Evolutionary conservation across 2,797 vertebrate species (phyloP), one percentile per base, ranked within the genome.

Genomic region (Galagoides demidoff): DNA sequence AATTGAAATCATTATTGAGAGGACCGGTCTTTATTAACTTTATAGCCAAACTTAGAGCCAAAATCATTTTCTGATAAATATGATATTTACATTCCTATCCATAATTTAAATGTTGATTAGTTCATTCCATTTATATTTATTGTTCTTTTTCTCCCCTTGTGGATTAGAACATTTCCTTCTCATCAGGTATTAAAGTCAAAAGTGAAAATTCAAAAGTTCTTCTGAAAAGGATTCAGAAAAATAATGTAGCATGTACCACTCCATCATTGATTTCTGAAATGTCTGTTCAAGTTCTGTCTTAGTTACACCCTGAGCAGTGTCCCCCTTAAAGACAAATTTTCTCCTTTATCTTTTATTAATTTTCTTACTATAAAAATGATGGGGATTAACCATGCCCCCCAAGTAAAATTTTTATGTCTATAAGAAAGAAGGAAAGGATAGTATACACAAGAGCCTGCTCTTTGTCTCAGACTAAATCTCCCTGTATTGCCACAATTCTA

Each of bases 71-170:
- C 70, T 78, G 45, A 34, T n/a, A 73, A 43, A 86, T 91, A 16
- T n/a, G 34, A 84, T 89, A 88, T 7, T 82, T 45, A 20, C 55
- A 82, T 91, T 86, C 43, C 34, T 76, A 76, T 12, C 34, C 34
- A 34, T 94, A 83, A 70, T 89, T 89, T 87, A 93, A 93, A 89
- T 76, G 91, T 92, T 86, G 61, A 91, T 94, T 92, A 89, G 23
- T 34, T 81, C 43, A 79, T 79, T 17, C 29, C 27, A 93, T 92
- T 89, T 68, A 37, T 74, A 74, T 90, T 81, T 71, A 34, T 63
- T 92, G 20, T 95, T 94, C 11, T 17, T 78, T 92, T 89, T 64
- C 27, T 85, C 57, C 55, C 29, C 45, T 90, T 84, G 25, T 85
- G 73, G 25, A 86, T 93, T 92, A 95, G 45, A 95, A 81, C 25